Evolutionary conservation across 1,140 invertebrate genomes (phyloP), one percentile per base, ranked within the genome.

Genomic region (Harpegnathos saltator): DNA sequence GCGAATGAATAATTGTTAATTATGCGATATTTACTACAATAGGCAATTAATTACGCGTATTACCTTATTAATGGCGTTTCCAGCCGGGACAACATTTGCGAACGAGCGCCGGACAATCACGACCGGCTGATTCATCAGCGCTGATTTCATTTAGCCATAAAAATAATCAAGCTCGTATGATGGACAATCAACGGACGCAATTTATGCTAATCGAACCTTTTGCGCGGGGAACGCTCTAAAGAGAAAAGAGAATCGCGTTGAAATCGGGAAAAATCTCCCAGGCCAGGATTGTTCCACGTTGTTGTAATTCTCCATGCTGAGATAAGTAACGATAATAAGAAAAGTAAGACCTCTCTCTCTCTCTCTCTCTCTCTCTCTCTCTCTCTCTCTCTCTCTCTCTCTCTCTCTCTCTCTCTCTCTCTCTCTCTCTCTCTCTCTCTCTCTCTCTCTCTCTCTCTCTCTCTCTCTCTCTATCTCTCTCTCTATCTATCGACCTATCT

Each of bases 21-120:
- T 38, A 77, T 7, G 14, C 29, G 24, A 77, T 56, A 66, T n/a
- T 54, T 77, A 77, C 26, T 24, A 24, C 61, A 54, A 77, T 65
- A n/a, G 19, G 15, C 19, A 22, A 22, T 66, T 56, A 77, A 77
- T 77, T 4, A 33, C 29, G 14, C 19, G 38, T n/a, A 54, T 54
- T 66, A 12, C 29, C 11, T 54, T 66, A 52, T 52, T 68, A 68
- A 68, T 68, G 3, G 22, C 22, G 26, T 68, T 68, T 68, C 26
- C 48, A 68, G 2, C n/a, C 7, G 15, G 38, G n/a, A 54, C 22
- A 12, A 15, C n/a, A 14, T 54, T 54, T 15, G 61, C 29, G 11
- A n/a, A n/a, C 26, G 4, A 50, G 17, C 7, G 38, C 38, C 29
- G 14, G 3, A 15, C 19, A 24, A 50, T 22, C 4, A 2, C 5